Evolutionary conservation across 2,888 invertebrate genomes (phyloP).

Genomic region (Clepsis dumicolana): DNA sequence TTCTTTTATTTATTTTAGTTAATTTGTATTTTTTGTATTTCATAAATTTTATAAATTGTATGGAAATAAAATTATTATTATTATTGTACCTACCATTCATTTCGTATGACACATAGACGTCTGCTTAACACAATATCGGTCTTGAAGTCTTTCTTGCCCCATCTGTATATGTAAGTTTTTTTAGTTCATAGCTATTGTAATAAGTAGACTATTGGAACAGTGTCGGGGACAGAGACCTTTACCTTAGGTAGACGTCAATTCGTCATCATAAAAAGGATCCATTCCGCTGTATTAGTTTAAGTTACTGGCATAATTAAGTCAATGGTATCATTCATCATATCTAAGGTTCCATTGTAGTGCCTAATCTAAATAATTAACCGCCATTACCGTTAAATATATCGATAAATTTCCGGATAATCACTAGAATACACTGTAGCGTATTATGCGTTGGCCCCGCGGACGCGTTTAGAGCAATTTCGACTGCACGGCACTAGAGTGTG

Average conservation of each 20-base stretch:
- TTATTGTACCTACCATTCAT: too few species aligned
- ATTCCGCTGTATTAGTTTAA: neutral
- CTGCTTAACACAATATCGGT: too few species aligned
- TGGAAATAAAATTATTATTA: too few species aligned
- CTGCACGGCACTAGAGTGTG: constrained; percentile 44
- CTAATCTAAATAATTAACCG: constrained; percentile 25
- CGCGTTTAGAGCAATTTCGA: constrained; percentile 54
- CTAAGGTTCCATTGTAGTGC: neutral
- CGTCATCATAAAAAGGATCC: neutral
- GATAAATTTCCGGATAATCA: constrained; percentile 38
- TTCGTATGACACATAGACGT: too few species aligned
- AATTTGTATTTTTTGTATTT: too few species aligned
- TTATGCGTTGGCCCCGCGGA: constrained; percentile 35
- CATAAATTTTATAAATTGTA: too few species aligned
- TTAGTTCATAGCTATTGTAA: too few species aligned
- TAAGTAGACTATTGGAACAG: too few species aligned
- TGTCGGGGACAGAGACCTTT: too few species aligned
- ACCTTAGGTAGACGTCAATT: neutral
- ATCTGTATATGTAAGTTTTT: too few species aligned
- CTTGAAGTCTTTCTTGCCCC: too few species aligned
- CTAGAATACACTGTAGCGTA: constrained; percentile 24
- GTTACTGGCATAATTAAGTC: neutral
- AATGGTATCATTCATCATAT: neutral
- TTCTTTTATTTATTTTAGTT: too few species aligned
- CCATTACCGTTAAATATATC: constrained; percentile 26